A percentile compares a stretch with the other conserved stretches of the same genome.
Conservation (phyloP, 2,888 invertebrate species). For the Antheraea assamensis region DNA sequence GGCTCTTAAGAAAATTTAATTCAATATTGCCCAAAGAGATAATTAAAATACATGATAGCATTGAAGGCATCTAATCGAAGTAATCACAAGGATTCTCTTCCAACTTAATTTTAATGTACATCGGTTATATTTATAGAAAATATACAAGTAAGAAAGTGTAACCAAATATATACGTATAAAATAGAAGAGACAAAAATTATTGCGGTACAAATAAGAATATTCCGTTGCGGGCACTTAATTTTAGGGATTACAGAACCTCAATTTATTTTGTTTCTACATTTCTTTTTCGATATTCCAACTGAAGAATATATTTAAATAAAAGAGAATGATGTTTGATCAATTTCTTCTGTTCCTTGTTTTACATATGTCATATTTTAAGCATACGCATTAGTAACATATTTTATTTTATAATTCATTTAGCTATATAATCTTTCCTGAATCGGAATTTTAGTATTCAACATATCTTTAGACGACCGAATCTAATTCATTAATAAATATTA, state of each 20-base stretch:
- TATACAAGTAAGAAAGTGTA: too few relatives aligned
- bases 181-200: not conserved
- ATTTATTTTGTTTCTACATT: constrained; percentile 17
- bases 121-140: too few relatives aligned
- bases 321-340: constrained; percentile 14
- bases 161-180: too few relatives aligned
- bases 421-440: too few relatives aligned
- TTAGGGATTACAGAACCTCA: constrained; percentile 19
- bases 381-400: too few relatives aligned
- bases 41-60: constrained; percentile 35
- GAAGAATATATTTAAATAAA: constrained; percentile 17
- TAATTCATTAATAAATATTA: not conserved
- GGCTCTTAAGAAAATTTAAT: constrained; percentile 31
- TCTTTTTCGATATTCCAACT: constrained; percentile 12
- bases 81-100: constrained; percentile 4
- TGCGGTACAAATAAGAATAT: constrained; percentile 15
- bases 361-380: not conserved
- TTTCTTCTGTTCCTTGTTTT: constrained; percentile 6
- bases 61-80: too few relatives aligned
- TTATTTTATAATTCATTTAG: too few relatives aligned
- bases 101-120: not conserved
- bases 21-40: constrained; percentile 33
- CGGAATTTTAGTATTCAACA: too few relatives aligned
- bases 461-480: not conserved
- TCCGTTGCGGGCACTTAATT: constrained; percentile 20